Percentiles rank a stretch among this genome's conserved stretches.
Evolutionary conservation across 2,113 vertebrate genomes (phyloP).

Genomic region (Hystrix cristata): DNA sequence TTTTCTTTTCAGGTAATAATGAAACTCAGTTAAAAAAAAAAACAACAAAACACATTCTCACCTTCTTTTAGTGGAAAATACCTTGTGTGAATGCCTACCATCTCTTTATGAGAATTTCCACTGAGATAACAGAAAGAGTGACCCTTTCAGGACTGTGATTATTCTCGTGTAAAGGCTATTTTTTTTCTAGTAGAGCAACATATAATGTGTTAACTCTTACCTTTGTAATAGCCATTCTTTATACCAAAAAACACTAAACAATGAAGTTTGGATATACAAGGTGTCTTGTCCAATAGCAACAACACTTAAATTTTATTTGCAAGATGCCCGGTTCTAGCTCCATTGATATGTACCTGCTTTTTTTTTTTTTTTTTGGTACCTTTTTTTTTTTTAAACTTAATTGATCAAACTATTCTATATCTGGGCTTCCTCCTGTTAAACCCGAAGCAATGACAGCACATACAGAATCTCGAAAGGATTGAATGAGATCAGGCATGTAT

Average conservation of each 20-base stretch:
- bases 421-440: not conserved
- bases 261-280: not conserved
- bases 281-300: constrained; percentile 19
- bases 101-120: not conserved
- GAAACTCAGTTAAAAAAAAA: not conserved
- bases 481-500: not conserved
- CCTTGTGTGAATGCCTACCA: not conserved
- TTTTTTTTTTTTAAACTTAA: not conserved
- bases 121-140: not conserved
- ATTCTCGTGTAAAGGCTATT: not conserved
- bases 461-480: not conserved
- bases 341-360: not conserved
- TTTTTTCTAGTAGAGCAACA: not conserved
- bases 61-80: not conserved
- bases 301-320: not conserved
- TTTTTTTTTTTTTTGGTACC: not conserved
- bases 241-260: not conserved
- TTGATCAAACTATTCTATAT: not conserved
- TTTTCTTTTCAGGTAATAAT: constrained; percentile 60
- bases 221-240: constrained; percentile 9
- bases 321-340: not conserved
- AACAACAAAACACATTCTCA: not conserved
- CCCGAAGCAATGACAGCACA: not conserved
- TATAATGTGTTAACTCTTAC: constrained; percentile 20
- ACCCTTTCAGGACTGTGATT: not conserved